Evolutionary conservation across 2,113 vertebrate species (phyloP).

Genomic region (Noturus placidus): DNA sequence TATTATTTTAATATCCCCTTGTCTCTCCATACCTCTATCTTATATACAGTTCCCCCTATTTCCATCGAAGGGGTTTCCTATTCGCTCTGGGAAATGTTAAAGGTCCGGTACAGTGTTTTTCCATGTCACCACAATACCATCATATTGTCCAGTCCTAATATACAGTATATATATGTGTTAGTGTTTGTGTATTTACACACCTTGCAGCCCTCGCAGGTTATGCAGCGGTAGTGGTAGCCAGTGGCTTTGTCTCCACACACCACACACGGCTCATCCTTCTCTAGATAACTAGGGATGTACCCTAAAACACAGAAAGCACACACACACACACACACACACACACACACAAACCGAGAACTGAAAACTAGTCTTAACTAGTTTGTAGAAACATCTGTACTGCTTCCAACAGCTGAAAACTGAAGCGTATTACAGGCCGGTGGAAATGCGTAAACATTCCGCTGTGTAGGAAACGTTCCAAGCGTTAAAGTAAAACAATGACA

Average conservation of each 20-base stretch:
- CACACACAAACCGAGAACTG: not conserved
- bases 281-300: slow-evolving; percentile 99
- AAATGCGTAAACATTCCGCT: not conserved
- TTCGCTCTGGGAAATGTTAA: too few species aligned
- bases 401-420: not conserved
- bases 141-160: not conserved
- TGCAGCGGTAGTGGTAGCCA: slow-evolving; percentile 98
- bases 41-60: too few species aligned
- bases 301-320: slow-evolving; percentile 68
- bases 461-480: not conserved
- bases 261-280: slow-evolving; percentile 99
- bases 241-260: slow-evolving; percentile 97
- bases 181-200: slow-evolving; percentile 63
- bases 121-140: too few species aligned
- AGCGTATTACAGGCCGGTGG: not conserved
- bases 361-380: not conserved
- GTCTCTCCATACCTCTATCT: too few species aligned
- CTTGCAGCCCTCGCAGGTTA: slow-evolving; percentile 99
- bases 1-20: too few species aligned
- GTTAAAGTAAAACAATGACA: not conserved
- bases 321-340: slow-evolving; percentile 21
- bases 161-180: slow-evolving; percentile 56
- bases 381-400: not conserved
- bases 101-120: too few species aligned
- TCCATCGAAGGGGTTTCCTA: too few species aligned